phyloP scores from a whole-genome alignment of 2,888 invertebrate genomes.

The Nomada flava region DNA sequence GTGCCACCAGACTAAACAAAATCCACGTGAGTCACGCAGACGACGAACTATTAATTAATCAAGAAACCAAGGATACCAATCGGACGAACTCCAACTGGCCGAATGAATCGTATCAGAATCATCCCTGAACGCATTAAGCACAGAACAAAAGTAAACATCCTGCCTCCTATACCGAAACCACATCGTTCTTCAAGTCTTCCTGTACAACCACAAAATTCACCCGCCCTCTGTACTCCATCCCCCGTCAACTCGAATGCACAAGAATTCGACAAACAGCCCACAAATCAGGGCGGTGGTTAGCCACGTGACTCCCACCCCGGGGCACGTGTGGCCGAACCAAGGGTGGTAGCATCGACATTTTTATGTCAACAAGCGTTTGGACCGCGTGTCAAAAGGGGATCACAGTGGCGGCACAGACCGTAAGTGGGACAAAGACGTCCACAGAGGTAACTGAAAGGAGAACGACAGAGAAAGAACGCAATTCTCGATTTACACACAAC shows the following conservation, averaged over 20 bases:
- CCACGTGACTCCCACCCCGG: slow-evolving; percentile 17
- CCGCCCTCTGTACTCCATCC: not conserved
- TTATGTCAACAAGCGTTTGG: slow-evolving; percentile 56
- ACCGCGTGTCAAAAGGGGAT: slow-evolving; percentile 48
- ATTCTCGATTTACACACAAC: slow-evolving; percentile 62
- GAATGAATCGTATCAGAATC: not conserved
- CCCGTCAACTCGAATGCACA: not conserved
- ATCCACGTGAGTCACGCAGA: not conserved
- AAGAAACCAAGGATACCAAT: not conserved
- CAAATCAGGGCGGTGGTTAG: slow-evolving; percentile 25
- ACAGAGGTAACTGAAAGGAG: not conserved
- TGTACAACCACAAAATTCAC: not conserved
- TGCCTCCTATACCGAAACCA: not conserved
- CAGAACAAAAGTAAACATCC: no score
- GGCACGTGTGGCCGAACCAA: slow-evolving; percentile 13
- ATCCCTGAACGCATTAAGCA: not conserved
- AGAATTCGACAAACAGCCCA: slow-evolving; percentile 22
- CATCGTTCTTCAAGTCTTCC: not conserved
- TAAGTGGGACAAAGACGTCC: not conserved
- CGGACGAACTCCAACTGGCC: no score
- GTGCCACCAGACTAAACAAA: no score
- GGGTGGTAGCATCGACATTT: slow-evolving; percentile 57
- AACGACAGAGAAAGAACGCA: slow-evolving; percentile 15
- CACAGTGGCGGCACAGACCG: not conserved
- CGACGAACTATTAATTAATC: not conserved